Evolutionary conservation across 35 echinoderm and acorn worm species (phyloP).

Genomic region (Amphiura filiformis): DNA sequence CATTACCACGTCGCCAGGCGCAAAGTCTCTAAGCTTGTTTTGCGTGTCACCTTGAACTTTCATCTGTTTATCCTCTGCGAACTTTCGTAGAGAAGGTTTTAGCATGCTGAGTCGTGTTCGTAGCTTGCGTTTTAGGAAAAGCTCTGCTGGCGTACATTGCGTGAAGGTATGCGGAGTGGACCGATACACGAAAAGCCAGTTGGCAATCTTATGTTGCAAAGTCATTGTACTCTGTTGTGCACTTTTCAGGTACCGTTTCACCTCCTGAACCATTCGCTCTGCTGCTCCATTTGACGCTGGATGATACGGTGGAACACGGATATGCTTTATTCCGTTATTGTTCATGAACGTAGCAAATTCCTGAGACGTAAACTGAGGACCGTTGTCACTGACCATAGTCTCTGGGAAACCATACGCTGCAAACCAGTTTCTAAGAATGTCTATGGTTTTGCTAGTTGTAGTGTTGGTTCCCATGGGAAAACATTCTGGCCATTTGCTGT

Average conservation of each 20-base stretch:
- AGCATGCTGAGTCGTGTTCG: background rate
- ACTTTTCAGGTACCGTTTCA: background rate
- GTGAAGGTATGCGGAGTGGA: background rate
- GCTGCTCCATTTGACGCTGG: background rate
- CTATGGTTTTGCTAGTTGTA: conserved; percentile 45
- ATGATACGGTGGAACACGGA: background rate
- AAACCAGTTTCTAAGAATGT: conserved; percentile 39
- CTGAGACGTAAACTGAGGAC: conserved; percentile 45
- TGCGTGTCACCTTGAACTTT: background rate
- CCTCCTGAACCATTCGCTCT: background rate
- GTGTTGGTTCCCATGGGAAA: conserved; percentile 47
- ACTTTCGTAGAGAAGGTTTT: background rate
- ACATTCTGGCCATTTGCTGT: conserved; percentile 56
- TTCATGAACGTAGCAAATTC: too few species aligned
- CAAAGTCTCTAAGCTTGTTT: background rate
- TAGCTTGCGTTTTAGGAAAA: background rate
- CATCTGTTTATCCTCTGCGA: background rate
- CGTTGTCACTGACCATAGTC: conserved; percentile 65
- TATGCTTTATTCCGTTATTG: background rate
- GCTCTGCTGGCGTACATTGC: background rate
- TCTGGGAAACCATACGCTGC: conserved; percentile 61
- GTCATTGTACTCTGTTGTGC: background rate
- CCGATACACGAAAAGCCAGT: background rate
- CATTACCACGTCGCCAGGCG: background rate
- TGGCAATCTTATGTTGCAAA: background rate